Percentiles rank a stretch among this genome's conserved stretches.
phyloP scores from a whole-genome alignment of 2,113 vertebrate species.

The Anguilla rostrata region DNA sequence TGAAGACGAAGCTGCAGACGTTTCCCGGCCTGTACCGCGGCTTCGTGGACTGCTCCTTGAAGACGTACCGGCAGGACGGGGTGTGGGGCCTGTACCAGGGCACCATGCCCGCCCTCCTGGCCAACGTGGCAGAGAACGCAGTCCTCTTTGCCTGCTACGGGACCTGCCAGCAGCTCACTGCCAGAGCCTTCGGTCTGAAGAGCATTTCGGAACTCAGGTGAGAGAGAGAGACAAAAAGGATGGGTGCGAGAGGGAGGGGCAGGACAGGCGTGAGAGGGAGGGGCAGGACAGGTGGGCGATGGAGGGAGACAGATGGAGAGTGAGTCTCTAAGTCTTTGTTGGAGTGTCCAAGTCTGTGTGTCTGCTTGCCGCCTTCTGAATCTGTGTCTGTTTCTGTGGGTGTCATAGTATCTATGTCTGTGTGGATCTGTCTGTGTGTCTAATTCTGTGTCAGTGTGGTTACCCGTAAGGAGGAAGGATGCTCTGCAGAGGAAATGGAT shows the following conservation, averaged over 20 bases:
- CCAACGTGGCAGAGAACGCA: conserved; percentile 49
- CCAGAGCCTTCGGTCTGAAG: conserved; percentile 29
- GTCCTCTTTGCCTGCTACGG: conserved; percentile 54
- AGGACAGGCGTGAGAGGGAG: not conserved
- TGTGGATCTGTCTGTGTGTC: too few relatives aligned
- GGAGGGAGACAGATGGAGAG: not conserved
- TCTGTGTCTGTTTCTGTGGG: too few relatives aligned
- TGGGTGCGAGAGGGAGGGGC: not conserved
- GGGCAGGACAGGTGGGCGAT: too few relatives aligned
- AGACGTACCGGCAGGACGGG: conserved; percentile 43
- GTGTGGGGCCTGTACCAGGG: conserved; percentile 47
- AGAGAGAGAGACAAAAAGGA: not conserved
- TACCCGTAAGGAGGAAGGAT: too few relatives aligned
- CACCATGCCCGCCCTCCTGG: conserved; percentile 47
- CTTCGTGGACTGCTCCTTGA: conserved; percentile 42
- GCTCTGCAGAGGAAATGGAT: too few relatives aligned
- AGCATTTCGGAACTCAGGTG: conserved; percentile 42
- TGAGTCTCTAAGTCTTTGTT: not conserved
- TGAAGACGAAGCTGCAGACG: conserved; percentile 56
- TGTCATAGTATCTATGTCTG: too few relatives aligned
- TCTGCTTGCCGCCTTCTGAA: too few relatives aligned
- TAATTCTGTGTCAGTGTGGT: too few relatives aligned
- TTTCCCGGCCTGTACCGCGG: conserved; percentile 47
- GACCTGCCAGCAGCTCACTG: conserved; percentile 47
- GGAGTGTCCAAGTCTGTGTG: too few relatives aligned